These are phyloP conservation scores for Himalopsyche japonica DNA, from an alignment of 2,888 invertebrate species.

Conservation along the genomic window DNA sequence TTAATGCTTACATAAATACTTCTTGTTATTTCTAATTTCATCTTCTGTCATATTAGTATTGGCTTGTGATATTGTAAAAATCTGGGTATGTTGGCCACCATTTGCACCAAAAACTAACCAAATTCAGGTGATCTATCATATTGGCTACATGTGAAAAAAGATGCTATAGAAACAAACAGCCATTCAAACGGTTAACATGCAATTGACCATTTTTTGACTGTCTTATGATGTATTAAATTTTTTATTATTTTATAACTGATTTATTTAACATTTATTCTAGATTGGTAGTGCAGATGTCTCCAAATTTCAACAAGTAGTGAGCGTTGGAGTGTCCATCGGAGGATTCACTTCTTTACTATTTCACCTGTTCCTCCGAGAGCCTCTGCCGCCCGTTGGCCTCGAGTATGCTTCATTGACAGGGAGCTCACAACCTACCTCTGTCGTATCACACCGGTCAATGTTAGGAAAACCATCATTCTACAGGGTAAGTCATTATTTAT, in stretches of 20 bases:
- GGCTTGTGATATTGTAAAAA: too few relatives aligned
- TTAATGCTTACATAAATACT: too few relatives aligned
- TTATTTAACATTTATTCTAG: neutral
- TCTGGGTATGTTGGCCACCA: too few relatives aligned
- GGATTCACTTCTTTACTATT: conserved; percentile 69
- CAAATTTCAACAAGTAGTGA: conserved; percentile 71
- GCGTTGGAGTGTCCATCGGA: conserved; percentile 70
- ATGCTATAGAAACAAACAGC: too few relatives aligned
- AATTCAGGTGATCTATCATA: neutral
- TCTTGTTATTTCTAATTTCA: too few relatives aligned
- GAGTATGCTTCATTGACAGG: neutral
- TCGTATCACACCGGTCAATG: conserved; percentile 48
- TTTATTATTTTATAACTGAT: too few relatives aligned
- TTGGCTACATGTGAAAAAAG: too few relatives aligned
- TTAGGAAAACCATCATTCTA: conserved; percentile 51
- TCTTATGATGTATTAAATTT: too few relatives aligned
- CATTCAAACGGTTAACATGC: neutral
- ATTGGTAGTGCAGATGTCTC: conserved; percentile 64
- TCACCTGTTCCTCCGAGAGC: conserved; percentile 71
- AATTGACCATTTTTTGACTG: neutral
- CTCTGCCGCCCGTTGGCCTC: conserved; percentile 2
- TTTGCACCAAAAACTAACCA: neutral
- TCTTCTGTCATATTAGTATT: too few relatives aligned
- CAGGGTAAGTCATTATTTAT: conserved; percentile 46
- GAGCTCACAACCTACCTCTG: neutral